These are phyloP conservation scores for Gorsachius magnificus DNA, from an alignment of 2,797 vertebrate species.

Conservation along the genomic window DNA sequence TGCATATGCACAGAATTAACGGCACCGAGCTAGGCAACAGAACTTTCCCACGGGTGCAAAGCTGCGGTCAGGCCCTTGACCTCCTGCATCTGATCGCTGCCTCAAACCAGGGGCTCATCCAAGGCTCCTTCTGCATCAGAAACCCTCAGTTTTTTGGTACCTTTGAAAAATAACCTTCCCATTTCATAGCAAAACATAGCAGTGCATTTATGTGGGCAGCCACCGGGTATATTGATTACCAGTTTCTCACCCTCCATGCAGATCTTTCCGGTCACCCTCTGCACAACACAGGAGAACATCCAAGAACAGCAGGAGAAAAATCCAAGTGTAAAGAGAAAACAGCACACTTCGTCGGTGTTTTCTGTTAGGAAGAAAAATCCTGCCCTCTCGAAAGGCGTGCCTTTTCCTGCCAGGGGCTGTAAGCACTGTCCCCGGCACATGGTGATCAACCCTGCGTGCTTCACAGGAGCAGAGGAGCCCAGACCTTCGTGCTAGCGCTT, in stretches of 20 bases:
- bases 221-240: too few species aligned
- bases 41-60: background rate
- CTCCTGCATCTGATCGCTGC: background rate
- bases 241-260: background rate
- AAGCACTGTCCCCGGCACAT: too few species aligned
- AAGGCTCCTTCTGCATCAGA: background rate
- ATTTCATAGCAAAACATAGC: fast-evolving
- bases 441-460: fast-evolving
- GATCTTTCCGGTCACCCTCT: too few species aligned
- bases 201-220: fast-evolving
- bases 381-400: fast-evolving
- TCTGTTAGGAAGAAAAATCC: background rate
- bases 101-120: background rate
- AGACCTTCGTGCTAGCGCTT: background rate
- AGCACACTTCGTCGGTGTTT: fast-evolving
- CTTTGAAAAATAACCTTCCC: background rate
- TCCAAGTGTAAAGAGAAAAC: background rate
- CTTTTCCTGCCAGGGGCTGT: background rate
- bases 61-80: fast-evolving
- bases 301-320: background rate
- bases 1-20: background rate
- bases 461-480: background rate
- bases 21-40: background rate
- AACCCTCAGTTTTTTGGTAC: background rate
- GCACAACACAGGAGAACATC: background rate